Percentiles rank a stretch among this genome's conserved stretches.
These are phyloP conservation scores for Epizoanthus ramosus DNA, from an alignment of 92 coral and sea anemone species.

Conservation along the genomic window DNA sequence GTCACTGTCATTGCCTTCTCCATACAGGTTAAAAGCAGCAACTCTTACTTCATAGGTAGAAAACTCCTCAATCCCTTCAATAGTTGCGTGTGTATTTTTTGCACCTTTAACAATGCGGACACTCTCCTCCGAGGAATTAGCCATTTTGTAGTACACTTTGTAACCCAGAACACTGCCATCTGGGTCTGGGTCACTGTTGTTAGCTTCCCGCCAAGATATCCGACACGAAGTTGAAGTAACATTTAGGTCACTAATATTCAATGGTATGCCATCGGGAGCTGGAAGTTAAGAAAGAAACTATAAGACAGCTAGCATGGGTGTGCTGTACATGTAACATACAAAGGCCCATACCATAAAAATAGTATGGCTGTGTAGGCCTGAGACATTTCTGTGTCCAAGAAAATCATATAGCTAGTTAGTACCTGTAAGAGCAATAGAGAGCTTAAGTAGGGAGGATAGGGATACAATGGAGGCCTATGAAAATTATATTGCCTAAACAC, in stretches of 20 bases:
- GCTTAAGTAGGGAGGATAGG: no score
- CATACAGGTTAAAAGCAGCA: background rate
- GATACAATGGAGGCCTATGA: no score
- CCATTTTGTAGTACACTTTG: constrained; percentile 27
- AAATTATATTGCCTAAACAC: no score
- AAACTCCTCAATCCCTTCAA: constrained; percentile 21
- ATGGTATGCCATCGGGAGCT: constrained; percentile 30
- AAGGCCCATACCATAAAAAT: no score
- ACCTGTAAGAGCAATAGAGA: no score
- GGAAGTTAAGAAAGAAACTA: background rate
- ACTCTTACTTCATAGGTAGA: constrained; percentile 14
- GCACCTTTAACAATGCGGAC: constrained; percentile 2
- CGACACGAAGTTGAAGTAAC: constrained; percentile 25
- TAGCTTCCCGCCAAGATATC: constrained; percentile 22
- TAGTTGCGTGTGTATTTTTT: background rate
- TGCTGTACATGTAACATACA: no score
- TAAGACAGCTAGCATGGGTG: no score
- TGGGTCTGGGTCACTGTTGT: constrained; percentile 30
- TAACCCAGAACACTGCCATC: constrained; percentile 13
- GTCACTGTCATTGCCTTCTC: constrained; percentile 15
- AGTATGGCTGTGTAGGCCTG: no score
- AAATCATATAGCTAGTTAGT: no score
- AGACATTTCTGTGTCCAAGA: no score
- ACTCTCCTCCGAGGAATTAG: background rate
- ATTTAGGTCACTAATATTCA: constrained; percentile 11